Percentiles rank a stretch among this genome's conserved stretches.
Evolutionary conservation across 2,113 vertebrate genomes (phyloP).

Genomic region (Pomatorhinus ruficollis): DNA sequence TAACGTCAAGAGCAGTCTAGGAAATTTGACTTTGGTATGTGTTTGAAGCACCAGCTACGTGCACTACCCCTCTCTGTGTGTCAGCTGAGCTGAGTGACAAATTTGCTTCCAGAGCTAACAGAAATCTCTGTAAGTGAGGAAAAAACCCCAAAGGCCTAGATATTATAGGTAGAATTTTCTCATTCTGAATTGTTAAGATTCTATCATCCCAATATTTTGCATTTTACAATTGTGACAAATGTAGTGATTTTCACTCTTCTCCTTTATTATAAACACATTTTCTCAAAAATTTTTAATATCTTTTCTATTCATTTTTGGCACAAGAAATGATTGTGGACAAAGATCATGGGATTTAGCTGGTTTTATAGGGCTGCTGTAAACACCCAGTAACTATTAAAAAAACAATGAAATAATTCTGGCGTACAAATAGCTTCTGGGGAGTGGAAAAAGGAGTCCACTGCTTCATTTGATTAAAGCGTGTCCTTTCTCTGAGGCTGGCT

Average conservation of each 20-base stretch:
- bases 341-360: neutral
- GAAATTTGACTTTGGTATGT: neutral
- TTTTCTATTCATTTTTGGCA: neutral
- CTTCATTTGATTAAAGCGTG: neutral
- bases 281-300: fast-evolving
- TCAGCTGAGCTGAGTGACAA: neutral
- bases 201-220: neutral
- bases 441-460: neutral
- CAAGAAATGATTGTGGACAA: neutral
- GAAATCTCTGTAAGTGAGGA: neutral
- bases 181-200: neutral
- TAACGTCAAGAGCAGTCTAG: neutral
- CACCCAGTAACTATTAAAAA: neutral
- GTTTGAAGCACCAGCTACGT: neutral
- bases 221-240: neutral
- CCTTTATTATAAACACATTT: neutral
- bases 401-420: neutral
- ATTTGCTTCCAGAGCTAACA: neutral
- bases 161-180: neutral
- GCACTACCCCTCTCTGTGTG: neutral
- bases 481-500: neutral
- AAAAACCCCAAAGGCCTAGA: neutral
- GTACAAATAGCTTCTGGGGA: neutral
- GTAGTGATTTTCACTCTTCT: neutral
- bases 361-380: neutral